Evolutionary conservation across 2,797 vertebrate genomes (phyloP).

Genomic region (Melanotaenia trifasciata): DNA sequence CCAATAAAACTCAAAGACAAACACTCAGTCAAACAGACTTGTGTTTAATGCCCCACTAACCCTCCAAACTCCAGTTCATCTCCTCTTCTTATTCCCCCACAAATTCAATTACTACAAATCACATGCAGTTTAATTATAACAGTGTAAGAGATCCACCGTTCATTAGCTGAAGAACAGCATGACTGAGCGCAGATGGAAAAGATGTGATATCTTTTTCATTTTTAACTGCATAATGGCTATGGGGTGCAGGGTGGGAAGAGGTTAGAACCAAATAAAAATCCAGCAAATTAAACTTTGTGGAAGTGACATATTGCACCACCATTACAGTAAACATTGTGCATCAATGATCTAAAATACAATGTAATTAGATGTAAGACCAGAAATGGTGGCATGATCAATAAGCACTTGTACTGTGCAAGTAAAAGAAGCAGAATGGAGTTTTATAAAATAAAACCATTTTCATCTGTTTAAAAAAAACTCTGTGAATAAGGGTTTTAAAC

Average conservation of each 20-base stretch:
- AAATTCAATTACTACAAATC: slow-evolving; percentile 70
- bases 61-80: slow-evolving; percentile 45
- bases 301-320: slow-evolving; percentile 42
- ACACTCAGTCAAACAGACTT: slow-evolving; percentile 19
- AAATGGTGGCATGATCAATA: slow-evolving; percentile 38
- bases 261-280: slow-evolving; percentile 52
- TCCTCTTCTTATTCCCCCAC: slow-evolving; percentile 51
- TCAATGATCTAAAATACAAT: slow-evolving; percentile 43
- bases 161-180: slow-evolving; percentile 67
- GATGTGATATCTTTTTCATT: slow-evolving; percentile 17
- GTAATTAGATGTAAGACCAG: slow-evolving; percentile 32
- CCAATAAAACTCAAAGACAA: slow-evolving; percentile 23
- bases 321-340: slow-evolving; percentile 55
- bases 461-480: neutral
- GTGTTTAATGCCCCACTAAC: slow-evolving; percentile 31
- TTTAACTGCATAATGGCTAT: slow-evolving; percentile 20
- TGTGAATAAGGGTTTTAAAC: slow-evolving; percentile 44
- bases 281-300: slow-evolving; percentile 54
- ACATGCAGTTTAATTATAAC: slow-evolving; percentile 72
- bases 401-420: slow-evolving; percentile 13
- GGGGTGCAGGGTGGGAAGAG: slow-evolving; percentile 19
- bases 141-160: slow-evolving; percentile 55
- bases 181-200: slow-evolving; percentile 35
- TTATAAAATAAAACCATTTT: slow-evolving; percentile 18
- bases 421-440: neutral